Conservation (phyloP, 2,113 vertebrate species). For the Callipepla squamata region DNA sequence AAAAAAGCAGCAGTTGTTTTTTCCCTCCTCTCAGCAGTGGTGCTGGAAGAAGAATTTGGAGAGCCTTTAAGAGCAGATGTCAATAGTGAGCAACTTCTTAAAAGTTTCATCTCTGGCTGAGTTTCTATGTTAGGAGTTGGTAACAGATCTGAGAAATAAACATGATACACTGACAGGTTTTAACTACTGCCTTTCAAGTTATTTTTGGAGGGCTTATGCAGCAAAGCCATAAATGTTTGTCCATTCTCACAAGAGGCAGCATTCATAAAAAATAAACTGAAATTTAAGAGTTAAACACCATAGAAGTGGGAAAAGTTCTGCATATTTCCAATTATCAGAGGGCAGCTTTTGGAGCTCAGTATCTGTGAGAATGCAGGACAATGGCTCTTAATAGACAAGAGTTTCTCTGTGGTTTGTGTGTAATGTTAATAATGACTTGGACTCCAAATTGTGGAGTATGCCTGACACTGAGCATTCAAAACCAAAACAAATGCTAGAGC, state of each 20-base stretch:
- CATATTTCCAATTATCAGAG: background rate
- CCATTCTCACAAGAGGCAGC: background rate
- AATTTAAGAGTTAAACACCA: background rate
- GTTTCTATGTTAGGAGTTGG: background rate
- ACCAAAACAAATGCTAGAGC: fast-evolving
- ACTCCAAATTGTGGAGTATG: background rate
- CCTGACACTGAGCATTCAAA: background rate
- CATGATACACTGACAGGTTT: background rate
- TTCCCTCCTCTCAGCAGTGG: background rate
- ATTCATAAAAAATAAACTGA: background rate
- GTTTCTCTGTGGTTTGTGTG: background rate
- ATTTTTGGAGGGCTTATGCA: background rate
- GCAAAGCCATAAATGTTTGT: background rate
- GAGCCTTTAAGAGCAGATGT: background rate
- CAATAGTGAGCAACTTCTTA: background rate
- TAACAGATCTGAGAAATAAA: background rate
- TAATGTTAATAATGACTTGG: background rate
- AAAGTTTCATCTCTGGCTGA: background rate
- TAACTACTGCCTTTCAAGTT: background rate
- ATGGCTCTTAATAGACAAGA: background rate
- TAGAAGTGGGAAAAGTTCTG: background rate
- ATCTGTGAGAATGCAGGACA: background rate
- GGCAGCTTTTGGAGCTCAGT: background rate
- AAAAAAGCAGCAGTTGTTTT: background rate
- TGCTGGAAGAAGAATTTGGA: background rate